Evolutionary conservation across 2,113 vertebrate species (phyloP), one percentile per base, ranked within the genome.

Genomic region (Bufo bufo): DNA sequence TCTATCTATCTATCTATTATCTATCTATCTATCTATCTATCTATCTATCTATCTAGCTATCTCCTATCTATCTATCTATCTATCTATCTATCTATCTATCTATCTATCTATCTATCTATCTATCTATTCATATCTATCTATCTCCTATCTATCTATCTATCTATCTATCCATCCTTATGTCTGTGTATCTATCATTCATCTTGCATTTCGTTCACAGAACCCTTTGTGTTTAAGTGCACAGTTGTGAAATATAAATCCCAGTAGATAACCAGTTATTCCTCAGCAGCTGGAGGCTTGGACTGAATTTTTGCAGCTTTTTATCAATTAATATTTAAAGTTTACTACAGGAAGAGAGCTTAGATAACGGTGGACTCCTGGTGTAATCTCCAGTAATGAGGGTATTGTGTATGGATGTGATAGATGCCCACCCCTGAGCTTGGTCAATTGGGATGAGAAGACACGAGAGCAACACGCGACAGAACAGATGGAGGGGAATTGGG

Each of bases 341-440:
- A 77, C 1, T 16, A 16, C 2, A 74, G 20, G 74, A 10, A 4
- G 8, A n/a, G 75, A 33, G 77, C 23, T 79, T 79, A 79, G 77
- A 3, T 56, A 58, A 79, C n/a, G 77, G 52, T 52, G 12, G 20
- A 12, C 0, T n/a, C 20, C 77, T 23, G 23, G 78, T 80, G 54
- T 80, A 33, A 80, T 80, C 78, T 17, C n/a, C 78, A 59, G 78
- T 80, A 80, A 80, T 80, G 78, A 58, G 78, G n/a, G 33, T 33
- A 58, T 58, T 80, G 54, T 79, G 77, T 58, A 52, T 9, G 20
- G 75, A 54, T 20, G 33, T 33, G 33, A 33, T 4, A 77, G 47
- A 77, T 4, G 4, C 10, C 50, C 19, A 77, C 49, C 77, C 49
- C 54, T 43, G 23, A 9, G 3, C 77, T n/a, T 58, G 52, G 52